Conservation (phyloP, 2,797 vertebrate genomes). For the Platyrinchus mystaceus region DNA sequence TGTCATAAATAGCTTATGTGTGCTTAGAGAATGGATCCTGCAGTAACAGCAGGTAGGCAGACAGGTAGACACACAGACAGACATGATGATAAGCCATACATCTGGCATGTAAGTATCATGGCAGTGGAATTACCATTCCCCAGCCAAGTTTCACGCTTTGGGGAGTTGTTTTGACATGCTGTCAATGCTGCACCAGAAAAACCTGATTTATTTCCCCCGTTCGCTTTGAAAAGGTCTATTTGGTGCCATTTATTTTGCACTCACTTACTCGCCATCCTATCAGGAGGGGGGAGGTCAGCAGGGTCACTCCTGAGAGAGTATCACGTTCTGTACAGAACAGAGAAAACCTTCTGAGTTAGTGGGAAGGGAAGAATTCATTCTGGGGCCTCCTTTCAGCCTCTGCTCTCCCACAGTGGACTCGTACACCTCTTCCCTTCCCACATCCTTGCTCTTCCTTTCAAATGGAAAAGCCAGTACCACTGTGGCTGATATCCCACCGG, state of each 20-base stretch:
- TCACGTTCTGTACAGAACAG: slow-evolving; percentile 41
- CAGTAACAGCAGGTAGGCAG: slow-evolving; percentile 39
- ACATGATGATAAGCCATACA: slow-evolving; percentile 56
- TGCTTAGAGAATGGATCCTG: neutral
- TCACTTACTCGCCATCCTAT: slow-evolving; percentile 66
- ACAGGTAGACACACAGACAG: slow-evolving; percentile 43
- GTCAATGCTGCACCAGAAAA: slow-evolving; percentile 64
- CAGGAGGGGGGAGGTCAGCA: slow-evolving; percentile 39
- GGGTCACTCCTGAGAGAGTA: slow-evolving; percentile 67
- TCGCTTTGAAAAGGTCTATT: slow-evolving; percentile 70
- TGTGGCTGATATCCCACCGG: neutral
- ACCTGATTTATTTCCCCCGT: slow-evolving; percentile 60
- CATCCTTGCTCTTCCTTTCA: slow-evolving; percentile 54
- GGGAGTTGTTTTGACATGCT: slow-evolving; percentile 69
- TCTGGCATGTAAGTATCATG: slow-evolving; percentile 55
- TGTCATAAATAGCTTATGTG: neutral
- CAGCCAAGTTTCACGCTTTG: slow-evolving; percentile 64
- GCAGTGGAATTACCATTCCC: slow-evolving; percentile 66
- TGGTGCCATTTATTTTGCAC: slow-evolving; percentile 65
- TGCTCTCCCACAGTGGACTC: slow-evolving; percentile 40
- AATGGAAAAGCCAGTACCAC: slow-evolving; percentile 49
- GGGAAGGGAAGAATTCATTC: slow-evolving; percentile 42
- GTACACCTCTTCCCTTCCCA: slow-evolving; percentile 35
- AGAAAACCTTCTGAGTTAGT: neutral
- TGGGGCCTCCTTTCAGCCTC: slow-evolving; percentile 59